These are phyloP conservation scores for Salvelinus namaycush DNA, from an alignment of 2,113 vertebrate species.

Conservation along the genomic window DNA sequence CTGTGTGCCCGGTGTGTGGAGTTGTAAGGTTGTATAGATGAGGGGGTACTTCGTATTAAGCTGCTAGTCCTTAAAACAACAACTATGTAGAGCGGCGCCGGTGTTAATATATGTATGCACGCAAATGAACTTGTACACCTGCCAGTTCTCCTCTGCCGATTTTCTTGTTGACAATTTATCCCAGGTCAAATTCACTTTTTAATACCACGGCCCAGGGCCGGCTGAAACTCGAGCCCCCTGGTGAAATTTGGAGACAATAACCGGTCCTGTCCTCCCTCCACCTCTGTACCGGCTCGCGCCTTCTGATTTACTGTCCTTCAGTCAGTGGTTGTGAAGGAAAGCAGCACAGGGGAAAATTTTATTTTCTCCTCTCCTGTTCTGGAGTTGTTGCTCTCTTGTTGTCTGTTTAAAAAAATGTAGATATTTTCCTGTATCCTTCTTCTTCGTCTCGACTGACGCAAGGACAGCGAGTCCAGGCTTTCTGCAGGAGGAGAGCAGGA, in stretches of 20 bases:
- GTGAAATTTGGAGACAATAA: slow-evolving; percentile 65
- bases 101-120: slow-evolving; percentile 54
- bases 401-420: neutral
- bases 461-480: slow-evolving; percentile 18
- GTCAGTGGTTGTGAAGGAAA: slow-evolving; percentile 8
- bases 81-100: slow-evolving; percentile 70
- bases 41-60: slow-evolving; percentile 54
- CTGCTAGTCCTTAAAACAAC: slow-evolving; percentile 55
- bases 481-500: neutral
- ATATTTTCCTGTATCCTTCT: slow-evolving; percentile 50
- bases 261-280: slow-evolving; percentile 71
- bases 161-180: slow-evolving; percentile 76
- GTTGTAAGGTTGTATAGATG: slow-evolving; percentile 34
- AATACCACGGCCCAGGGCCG: slow-evolving; percentile 60
- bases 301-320: slow-evolving; percentile 50
- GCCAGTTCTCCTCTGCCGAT: slow-evolving; percentile 66
- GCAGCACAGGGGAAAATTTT: no score
- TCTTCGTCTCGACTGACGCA: slow-evolving; percentile 5
- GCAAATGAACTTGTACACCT: slow-evolving; percentile 72
- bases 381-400: neutral
- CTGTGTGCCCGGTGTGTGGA: slow-evolving; percentile 36
- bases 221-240: slow-evolving; percentile 70
- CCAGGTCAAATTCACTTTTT: slow-evolving; percentile 68
- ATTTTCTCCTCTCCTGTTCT: slow-evolving; percentile 2
- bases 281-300: slow-evolving; percentile 46